Evolutionary conservation across 2,113 vertebrate species (phyloP).

Genomic region (Indicator indicator): DNA sequence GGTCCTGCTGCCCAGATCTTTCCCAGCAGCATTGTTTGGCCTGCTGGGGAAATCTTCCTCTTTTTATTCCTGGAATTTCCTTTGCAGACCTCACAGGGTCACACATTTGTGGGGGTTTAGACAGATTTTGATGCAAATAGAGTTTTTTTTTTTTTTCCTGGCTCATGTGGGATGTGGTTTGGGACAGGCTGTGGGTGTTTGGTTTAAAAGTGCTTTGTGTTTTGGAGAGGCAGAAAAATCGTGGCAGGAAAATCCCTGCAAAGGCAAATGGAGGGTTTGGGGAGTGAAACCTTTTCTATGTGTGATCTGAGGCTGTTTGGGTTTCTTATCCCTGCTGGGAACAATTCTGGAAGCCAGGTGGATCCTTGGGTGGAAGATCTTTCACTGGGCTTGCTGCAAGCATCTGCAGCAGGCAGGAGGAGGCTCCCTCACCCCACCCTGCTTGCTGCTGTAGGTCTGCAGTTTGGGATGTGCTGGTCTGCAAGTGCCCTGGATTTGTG

Average conservation of each 20-base stretch:
- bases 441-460: not conserved
- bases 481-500: not conserved
- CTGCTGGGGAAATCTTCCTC: not conserved
- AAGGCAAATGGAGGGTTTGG: fast-evolving
- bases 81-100: not conserved
- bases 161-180: not conserved
- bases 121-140: not conserved
- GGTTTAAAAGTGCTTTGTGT: not conserved
- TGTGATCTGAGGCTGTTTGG: fast-evolving
- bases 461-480: fast-evolving
- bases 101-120: fast-evolving
- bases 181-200: not conserved
- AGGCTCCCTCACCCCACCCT: constrained; percentile 33
- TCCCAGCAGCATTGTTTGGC: fast-evolving
- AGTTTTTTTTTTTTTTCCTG: not conserved
- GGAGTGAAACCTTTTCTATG: not conserved
- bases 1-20: not conserved
- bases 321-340: not conserved
- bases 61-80: not conserved
- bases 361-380: not conserved
- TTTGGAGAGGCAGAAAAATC: not conserved
- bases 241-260: not conserved
- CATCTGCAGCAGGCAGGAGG: not conserved
- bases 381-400: fast-evolving
- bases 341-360: not conserved